Evolutionary conservation across 2,888 invertebrate genomes (phyloP), one percentile per base, ranked within the genome.

Genomic region (Tetramorium bicarinatum): DNA sequence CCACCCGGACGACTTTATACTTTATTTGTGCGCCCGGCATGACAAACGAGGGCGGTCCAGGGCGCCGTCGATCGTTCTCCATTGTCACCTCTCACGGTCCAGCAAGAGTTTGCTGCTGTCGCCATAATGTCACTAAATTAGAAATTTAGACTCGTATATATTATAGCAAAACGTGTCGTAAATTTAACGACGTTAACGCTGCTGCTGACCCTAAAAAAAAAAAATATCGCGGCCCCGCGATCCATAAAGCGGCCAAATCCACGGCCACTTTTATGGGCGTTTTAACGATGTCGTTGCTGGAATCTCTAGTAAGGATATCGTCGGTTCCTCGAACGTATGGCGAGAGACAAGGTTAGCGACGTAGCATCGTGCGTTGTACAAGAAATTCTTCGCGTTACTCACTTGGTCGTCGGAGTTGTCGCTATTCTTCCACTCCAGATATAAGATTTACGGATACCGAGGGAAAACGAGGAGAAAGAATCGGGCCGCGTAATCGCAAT

Each of bases 11-110:
- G 21, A 29, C 71, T 69, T 82, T 85, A 62, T 86, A 64, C 83
- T 83, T 86, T 86, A 88, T 88, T 88, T 87, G 87, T 86, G 85
- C 75, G 77, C 38, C 25, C 59, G 71, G 79, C 61, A 79, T 88
- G 86, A 87, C 83, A 86, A 86, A 83, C 85, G 86, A 83, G 87
- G 82, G 56, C 75, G 81, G 59, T 76, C 82, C 82, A 44, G n/a
- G 29, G 6, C 72, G 34, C 72, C 62, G 80, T 41, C 81, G 64
- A 86, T 82, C 71, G 74, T 72, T 79, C 54, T 34, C 87, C 77
- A 88, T 88, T 88, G 86, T 84, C 84, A 67, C 69, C 59, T 52
- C 21, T 15, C 7, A 47, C 25, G 29, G 13, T 29, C 13, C 11
- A 18, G n/a, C 15, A 34, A 18, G 15, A 80, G 29, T 21, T 29